Conservation (phyloP, 2,113 vertebrate species). For the Plotosus lineatus region DNA sequence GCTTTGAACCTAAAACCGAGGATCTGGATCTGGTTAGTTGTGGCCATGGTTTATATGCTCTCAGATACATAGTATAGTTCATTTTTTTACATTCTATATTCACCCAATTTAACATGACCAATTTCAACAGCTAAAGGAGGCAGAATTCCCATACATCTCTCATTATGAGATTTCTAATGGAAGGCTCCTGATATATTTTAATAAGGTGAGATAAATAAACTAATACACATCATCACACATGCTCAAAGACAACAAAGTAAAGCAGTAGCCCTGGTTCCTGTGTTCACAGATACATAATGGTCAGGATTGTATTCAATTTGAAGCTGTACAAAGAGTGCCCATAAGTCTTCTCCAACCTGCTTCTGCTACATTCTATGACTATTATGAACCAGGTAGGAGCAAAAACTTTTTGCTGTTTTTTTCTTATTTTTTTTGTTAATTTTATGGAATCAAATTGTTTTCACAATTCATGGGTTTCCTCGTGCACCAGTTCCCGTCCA, state of each 20-base stretch:
- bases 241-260: not conserved
- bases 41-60: not conserved
- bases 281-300: slow-evolving; percentile 56
- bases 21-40: slow-evolving; percentile 76
- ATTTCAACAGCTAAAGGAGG: slow-evolving; percentile 56
- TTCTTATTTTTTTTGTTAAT: too few species aligned
- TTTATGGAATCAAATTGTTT: not conserved
- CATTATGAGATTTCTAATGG: slow-evolving; percentile 69
- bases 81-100: not conserved
- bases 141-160: slow-evolving; percentile 65
- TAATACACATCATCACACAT: not conserved
- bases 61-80: not conserved
- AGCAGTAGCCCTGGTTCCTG: not conserved
- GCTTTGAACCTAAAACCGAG: slow-evolving; percentile 68
- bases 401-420: not conserved
- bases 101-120: not conserved
- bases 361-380: slow-evolving; percentile 80
- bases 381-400: slow-evolving; percentile 82
- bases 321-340: slow-evolving; percentile 72
- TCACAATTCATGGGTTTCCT: too few species aligned
- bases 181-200: slow-evolving; percentile 71
- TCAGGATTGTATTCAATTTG: slow-evolving; percentile 73
- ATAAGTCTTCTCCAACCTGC: slow-evolving; percentile 82
- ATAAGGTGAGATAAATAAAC: slow-evolving; percentile 59
- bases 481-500: too few species aligned